Conservation (phyloP, 2,797 vertebrate species). For the Acanthurus leucopareius region DNA sequence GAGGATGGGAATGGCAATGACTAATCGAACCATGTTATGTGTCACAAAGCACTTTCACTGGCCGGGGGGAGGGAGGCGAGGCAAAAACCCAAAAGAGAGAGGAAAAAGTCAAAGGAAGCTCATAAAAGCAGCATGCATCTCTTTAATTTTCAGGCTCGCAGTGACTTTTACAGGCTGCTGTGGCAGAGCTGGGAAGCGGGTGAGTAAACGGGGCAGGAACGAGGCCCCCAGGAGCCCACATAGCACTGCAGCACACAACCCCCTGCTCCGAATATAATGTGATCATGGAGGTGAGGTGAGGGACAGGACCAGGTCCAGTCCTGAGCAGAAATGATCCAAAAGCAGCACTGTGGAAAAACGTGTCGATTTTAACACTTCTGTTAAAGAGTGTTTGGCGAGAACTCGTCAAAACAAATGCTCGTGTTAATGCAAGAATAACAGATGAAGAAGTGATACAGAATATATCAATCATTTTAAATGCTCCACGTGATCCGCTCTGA, state of each 20-base stretch:
- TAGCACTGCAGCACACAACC: slow-evolving; percentile 29
- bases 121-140: slow-evolving; percentile 81
- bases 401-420: neutral
- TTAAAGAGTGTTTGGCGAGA: neutral
- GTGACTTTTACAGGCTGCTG: slow-evolving; percentile 82
- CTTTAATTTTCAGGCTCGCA: slow-evolving; percentile 81
- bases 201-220: slow-evolving; percentile 50
- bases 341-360: neutral
- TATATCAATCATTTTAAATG: slow-evolving; percentile 16
- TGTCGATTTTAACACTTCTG: slow-evolving; percentile 15
- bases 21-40: slow-evolving; percentile 44
- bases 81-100: slow-evolving; percentile 12
- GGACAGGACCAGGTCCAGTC: slow-evolving; percentile 29
- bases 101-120: slow-evolving; percentile 63
- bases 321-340: slow-evolving; percentile 21
- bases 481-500: slow-evolving; percentile 13
- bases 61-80: neutral
- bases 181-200: slow-evolving; percentile 59
- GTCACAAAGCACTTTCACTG: slow-evolving; percentile 54
- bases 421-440: slow-evolving; percentile 16
- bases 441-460: slow-evolving; percentile 2
- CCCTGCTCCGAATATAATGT: slow-evolving; percentile 11
- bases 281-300: slow-evolving; percentile 42
- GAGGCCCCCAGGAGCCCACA: slow-evolving; percentile 42
- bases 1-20: slow-evolving; percentile 31